These are phyloP conservation scores for Zygothrica quintamaculata DNA, from an alignment of 2,888 invertebrate species.

Conservation along the genomic window DNA sequence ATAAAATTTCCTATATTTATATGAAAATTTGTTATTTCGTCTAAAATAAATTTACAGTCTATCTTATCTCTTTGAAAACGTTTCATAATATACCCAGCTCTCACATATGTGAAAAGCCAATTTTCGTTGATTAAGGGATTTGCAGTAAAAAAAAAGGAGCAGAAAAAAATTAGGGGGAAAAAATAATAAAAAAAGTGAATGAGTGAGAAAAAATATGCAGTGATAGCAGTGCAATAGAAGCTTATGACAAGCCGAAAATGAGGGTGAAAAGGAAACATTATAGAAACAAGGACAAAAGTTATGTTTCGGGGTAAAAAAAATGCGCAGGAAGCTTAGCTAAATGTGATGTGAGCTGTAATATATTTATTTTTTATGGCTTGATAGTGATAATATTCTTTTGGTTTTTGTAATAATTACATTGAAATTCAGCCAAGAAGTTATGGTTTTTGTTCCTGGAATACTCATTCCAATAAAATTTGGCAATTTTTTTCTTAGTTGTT, in stretches of 20 bases:
- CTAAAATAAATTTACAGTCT: conserved; percentile 73
- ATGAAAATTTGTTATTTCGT: conserved; percentile 39
- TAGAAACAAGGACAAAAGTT: conserved; percentile 18
- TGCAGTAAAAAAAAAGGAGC: conserved; percentile 30
- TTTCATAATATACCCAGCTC: conserved; percentile 44
- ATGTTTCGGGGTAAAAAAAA: conserved; percentile 48
- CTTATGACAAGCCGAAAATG: conserved; percentile 62
- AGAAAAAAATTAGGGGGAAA: background rate
- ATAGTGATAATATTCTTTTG: conserved; percentile 74
- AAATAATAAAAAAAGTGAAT: conserved; percentile 59
- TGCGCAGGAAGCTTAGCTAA: conserved; percentile 10
- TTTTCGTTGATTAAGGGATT: conserved; percentile 76
- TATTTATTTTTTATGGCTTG: conserved; percentile 63
- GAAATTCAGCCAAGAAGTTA: conserved; percentile 57
- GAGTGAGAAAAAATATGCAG: conserved; percentile 25
- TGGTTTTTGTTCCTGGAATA: conserved; percentile 28
- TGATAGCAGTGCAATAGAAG: conserved; percentile 66
- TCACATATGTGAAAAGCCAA: conserved; percentile 69
- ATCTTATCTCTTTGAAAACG: conserved; percentile 26
- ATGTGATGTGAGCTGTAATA: conserved; percentile 47
- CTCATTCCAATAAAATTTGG: conserved; percentile 32
- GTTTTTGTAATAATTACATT: conserved; percentile 73
- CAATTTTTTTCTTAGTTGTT: conserved; percentile 25
- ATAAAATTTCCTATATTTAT: conserved; percentile 60
- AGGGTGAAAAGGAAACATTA: conserved; percentile 56